Evolutionary conservation across 2,888 invertebrate genomes (phyloP), one percentile per base, ranked within the genome.

Genomic region (Philopedon plagiatum): DNA sequence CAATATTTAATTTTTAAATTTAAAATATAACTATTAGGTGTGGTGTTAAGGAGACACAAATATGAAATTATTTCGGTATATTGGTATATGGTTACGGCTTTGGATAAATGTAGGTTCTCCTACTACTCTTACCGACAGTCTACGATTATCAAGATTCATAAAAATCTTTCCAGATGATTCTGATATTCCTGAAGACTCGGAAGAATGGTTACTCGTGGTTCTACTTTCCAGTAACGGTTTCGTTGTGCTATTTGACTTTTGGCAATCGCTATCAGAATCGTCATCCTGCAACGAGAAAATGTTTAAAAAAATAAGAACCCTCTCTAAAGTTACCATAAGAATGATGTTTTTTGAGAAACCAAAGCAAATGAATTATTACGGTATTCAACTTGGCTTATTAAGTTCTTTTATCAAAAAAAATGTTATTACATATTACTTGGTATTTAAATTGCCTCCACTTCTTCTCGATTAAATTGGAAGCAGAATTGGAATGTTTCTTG

Each of bases 141-240:
- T 75, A 19, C 77, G 78, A 18, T 82, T 83, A 64, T 87, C 86
- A 64, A 86, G 76, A 15, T 83, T 83, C 76, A 85, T 82, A 77
- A 83, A 87, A n/a, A 85, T 80, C 57, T 83, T 80, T 8, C 83
- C 83, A 7, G 83, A 85, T 0, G 81, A 80, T 32, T 85, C 85
- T 1, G 85, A 86, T 0, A 80, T 77, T 58, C 85, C 85, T 0
- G 89, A 88, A 0, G 89, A 88, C 78, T 87, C 88, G 13, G 87
- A 86, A 69, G 88, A 83, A 11, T 74, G 71, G 64, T 82, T 80
- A 66, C 81, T 80, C 11, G 74, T 60, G 5, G 77, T 76, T 37
- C 78, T 77, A 57, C 80, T 80, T 67, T 80, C 80, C 8, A 84
- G 68, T 5, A 83, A 75, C 1, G 83, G 83, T 74, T 83, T 83